Conservation (phyloP, 2,113 vertebrate species). For the Lophochroa leadbeateri region DNA sequence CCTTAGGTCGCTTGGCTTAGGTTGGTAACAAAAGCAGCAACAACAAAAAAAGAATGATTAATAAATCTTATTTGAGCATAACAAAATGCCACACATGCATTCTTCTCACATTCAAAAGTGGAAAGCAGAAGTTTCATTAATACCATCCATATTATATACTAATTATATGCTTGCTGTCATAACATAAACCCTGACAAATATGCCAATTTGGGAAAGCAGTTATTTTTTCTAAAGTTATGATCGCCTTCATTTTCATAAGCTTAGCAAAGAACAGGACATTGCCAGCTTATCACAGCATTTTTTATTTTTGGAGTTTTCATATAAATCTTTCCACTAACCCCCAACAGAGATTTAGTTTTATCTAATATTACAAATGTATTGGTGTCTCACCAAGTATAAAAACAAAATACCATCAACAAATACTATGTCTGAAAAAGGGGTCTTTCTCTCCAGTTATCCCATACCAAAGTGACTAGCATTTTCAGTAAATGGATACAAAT, state of each 20-base stretch:
- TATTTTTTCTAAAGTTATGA: neutral
- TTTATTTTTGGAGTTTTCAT: neutral
- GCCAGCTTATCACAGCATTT: neutral
- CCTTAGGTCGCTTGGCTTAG: slow-evolving; percentile 94
- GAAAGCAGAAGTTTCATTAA: neutral
- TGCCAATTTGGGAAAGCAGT: neutral
- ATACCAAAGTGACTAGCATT: neutral
- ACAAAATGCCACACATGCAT: neutral
- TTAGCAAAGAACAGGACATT: neutral
- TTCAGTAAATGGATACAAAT: neutral
- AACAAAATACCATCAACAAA: neutral
- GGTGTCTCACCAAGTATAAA: neutral
- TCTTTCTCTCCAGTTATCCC: neutral
- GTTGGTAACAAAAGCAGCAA: slow-evolving; percentile 47
- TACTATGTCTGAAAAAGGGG: neutral
- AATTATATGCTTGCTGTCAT: neutral
- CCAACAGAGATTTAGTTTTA: neutral
- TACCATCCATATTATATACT: neutral
- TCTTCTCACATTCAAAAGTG: neutral
- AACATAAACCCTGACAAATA: neutral
- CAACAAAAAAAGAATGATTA: slow-evolving; percentile 45
- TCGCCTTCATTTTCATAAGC: neutral
- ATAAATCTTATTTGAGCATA: neutral
- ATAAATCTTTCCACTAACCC: neutral
- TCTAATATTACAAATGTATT: neutral